Conservation (phyloP, 2,888 invertebrate genomes). For the Hermaeophaga mercurialis region DNA sequence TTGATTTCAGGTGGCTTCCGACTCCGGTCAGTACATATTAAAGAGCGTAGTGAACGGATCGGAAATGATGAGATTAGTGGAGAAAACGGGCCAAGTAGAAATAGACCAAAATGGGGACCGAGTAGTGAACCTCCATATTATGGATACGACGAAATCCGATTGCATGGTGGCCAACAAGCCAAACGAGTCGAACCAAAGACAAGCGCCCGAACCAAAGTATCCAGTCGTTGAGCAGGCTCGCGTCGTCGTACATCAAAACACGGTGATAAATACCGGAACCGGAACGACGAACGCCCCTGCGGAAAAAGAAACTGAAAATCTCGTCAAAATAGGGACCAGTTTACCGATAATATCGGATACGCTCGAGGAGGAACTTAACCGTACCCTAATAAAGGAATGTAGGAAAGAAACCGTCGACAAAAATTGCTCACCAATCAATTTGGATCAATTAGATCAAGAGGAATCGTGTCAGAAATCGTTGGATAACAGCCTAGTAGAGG, state of each 20-base stretch:
- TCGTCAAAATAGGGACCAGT: constrained; percentile 25
- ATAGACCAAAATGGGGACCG: constrained; percentile 38
- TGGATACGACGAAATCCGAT: constrained; percentile 44
- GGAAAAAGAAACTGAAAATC: constrained; percentile 19
- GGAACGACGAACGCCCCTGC: constrained; percentile 13
- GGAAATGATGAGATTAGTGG: constrained; percentile 45
- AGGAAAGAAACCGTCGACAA: constrained; percentile 43
- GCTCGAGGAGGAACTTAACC: constrained; percentile 31
- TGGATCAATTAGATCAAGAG: constrained; percentile 38
- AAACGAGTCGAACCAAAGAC: constrained; percentile 30
- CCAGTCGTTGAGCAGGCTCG: constrained; percentile 26
- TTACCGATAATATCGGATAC: constrained; percentile 29
- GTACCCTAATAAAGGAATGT: constrained; percentile 32
- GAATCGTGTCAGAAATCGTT: not conserved
- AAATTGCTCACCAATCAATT: constrained; percentile 45
- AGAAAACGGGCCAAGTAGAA: constrained; percentile 38
- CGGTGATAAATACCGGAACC: constrained; percentile 32
- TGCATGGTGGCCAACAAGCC: constrained; percentile 42
- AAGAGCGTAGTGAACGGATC: constrained; percentile 46
- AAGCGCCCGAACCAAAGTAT: constrained; percentile 14
- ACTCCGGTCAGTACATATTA: constrained; percentile 47
- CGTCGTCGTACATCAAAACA: constrained; percentile 44
- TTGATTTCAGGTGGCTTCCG: constrained; percentile 41
- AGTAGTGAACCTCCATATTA: constrained; percentile 47
- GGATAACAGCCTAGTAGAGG: constrained; percentile 22